Conservation (phyloP, 2,888 invertebrate genomes). For the Aproaerema taeniolella region DNA sequence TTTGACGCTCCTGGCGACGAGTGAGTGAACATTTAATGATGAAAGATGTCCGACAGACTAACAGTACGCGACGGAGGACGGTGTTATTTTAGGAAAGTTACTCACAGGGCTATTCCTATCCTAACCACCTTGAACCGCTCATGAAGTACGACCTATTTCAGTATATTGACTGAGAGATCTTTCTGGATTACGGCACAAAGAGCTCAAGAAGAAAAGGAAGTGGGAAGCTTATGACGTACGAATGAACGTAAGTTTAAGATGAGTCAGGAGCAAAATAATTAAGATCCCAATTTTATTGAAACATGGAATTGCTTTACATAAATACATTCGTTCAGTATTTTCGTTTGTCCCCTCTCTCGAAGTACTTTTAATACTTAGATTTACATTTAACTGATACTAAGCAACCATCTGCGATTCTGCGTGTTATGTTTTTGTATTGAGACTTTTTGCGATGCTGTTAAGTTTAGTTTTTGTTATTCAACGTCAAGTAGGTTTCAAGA, state of each 20-base stretch:
- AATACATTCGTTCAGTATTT: too few relatives aligned
- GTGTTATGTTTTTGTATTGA: too few relatives aligned
- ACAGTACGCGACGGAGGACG: slow-evolving; percentile 35
- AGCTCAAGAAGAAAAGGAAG: slow-evolving; percentile 19
- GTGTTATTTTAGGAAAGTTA: slow-evolving; percentile 54
- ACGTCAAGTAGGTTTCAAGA: too few relatives aligned
- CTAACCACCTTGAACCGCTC: slow-evolving; percentile 61
- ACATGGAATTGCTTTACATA: too few relatives aligned
- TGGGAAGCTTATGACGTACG: slow-evolving; percentile 18
- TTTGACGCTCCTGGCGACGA: not conserved
- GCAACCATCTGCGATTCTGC: too few relatives aligned
- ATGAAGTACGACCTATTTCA: slow-evolving; percentile 58
- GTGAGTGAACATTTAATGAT: slow-evolving; percentile 1
- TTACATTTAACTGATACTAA: too few relatives aligned
- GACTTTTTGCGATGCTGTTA: too few relatives aligned
- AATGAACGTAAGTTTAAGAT: not conserved
- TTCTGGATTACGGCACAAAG: slow-evolving; percentile 37
- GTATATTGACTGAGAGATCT: slow-evolving; percentile 48
- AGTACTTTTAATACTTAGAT: too few relatives aligned
- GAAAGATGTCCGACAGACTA: slow-evolving; percentile 12
- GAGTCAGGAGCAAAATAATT: not conserved
- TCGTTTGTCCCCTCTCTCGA: too few relatives aligned
- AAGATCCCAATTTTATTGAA: too few relatives aligned
- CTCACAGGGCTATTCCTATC: slow-evolving; percentile 59
- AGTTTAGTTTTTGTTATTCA: too few relatives aligned